Conservation (phyloP, 2,888 invertebrate species). For the Galerucella pusilla region DNA sequence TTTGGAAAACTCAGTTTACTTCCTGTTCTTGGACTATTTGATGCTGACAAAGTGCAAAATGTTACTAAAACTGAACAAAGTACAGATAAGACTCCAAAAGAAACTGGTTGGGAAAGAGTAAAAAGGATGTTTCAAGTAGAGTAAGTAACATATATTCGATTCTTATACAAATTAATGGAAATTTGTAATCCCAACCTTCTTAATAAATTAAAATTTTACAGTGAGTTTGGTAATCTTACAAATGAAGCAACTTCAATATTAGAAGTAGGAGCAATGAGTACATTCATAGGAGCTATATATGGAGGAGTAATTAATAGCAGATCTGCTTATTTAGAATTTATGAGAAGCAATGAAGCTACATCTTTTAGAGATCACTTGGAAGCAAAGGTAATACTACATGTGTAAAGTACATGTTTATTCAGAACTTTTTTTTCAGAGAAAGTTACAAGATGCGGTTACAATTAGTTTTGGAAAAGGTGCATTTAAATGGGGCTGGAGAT, state of each 20-base stretch:
- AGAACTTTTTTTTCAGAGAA: conserved; percentile 67
- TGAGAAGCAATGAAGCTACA: conserved; percentile 80
- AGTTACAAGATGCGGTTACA: conserved; percentile 77
- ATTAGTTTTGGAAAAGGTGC: conserved; percentile 79
- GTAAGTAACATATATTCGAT: conserved; percentile 59
- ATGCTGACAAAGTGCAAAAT: conserved; percentile 44
- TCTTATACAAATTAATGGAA: background rate
- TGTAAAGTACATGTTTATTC: background rate
- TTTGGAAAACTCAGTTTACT: conserved; percentile 35
- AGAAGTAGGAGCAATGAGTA: conserved; percentile 71
- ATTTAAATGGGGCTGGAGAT: conserved; percentile 75
- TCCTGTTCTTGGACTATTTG: conserved; percentile 39
- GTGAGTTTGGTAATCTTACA: conserved; percentile 74
- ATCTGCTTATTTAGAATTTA: conserved; percentile 73
- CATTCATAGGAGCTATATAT: conserved; percentile 72
- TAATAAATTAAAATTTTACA: conserved; percentile 60
- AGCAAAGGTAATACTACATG: conserved; percentile 71
- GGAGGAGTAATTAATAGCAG: conserved; percentile 75
- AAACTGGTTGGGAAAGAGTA: conserved; percentile 68
- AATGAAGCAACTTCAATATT: conserved; percentile 72
- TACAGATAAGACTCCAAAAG: conserved; percentile 42
- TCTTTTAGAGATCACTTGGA: conserved; percentile 73
- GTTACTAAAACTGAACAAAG: conserved; percentile 49
- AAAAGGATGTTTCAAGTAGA: conserved; percentile 66
- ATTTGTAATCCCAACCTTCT: background rate